A percentile compares a stretch with the other conserved stretches of the same genome.
phyloP scores from a whole-genome alignment of 92 coral and sea anemone genomes.

The Palythoa heliodiscus region DNA sequence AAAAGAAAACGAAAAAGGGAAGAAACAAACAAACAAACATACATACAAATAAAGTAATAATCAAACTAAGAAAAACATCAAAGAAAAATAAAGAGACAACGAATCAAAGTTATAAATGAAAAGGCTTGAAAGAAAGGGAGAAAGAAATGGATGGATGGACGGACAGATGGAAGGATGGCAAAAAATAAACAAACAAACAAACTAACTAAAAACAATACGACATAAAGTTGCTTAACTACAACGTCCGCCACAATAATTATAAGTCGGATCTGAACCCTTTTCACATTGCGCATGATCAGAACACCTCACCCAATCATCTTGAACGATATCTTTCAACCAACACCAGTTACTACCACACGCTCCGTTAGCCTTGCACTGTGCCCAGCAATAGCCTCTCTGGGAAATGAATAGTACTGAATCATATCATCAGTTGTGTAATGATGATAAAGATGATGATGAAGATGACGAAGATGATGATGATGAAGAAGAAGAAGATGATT shows the following conservation, averaged over 20 bases:
- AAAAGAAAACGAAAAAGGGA: not conserved
- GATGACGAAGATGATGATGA: not conserved
- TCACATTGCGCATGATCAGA: not conserved
- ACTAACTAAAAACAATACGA: not conserved
- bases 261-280: not conserved
- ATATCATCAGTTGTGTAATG: not conserved
- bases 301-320: slow-evolving; percentile 30
- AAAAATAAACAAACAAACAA: not conserved
- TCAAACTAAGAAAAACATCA: not conserved
- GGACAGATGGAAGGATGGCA: not conserved
- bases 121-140: not conserved
- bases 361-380: slow-evolving; percentile 1
- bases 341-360: slow-evolving; percentile 33
- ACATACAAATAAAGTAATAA: not conserved
- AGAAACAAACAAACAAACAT: not conserved
- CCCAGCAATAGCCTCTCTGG: slow-evolving; percentile 34
- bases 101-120: not conserved
- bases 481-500: not conserved
- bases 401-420: not conserved
- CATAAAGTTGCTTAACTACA: not conserved
- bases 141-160: not conserved
- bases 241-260: slow-evolving; percentile 32
- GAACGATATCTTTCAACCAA: slow-evolving; percentile 14
- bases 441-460: no score
- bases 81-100: not conserved